phyloP scores from a whole-genome alignment of 92 coral and sea anemone genomes.

The Chrysogorgia sp. region DNA sequence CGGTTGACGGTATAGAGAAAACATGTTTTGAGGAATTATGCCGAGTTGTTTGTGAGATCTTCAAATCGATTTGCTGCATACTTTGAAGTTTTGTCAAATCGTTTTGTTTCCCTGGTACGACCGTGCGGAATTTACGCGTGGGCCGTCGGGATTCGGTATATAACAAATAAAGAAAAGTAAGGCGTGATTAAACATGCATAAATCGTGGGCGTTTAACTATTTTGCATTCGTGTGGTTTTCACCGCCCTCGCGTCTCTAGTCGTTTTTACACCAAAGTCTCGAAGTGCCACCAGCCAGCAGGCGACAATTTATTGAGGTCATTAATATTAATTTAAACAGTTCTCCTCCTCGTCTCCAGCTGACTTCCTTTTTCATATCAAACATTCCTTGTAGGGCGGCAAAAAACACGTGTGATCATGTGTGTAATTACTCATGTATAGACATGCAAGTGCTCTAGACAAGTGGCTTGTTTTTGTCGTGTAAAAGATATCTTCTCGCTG shows the following conservation, averaged over 20 bases:
- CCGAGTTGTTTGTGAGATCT: too few species aligned
- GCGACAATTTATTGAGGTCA: constrained; percentile 17
- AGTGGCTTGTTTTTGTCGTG: too few species aligned
- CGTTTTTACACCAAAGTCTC: neutral
- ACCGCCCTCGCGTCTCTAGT: constrained; percentile 17
- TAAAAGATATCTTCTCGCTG: too few species aligned
- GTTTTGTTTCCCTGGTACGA: neutral
- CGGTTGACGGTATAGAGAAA: too few species aligned
- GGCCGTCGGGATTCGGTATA: neutral
- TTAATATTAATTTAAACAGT: constrained; percentile 5
- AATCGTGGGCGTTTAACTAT: neutral
- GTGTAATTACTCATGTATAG: too few species aligned
- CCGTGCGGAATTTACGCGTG: neutral
- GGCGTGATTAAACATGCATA: constrained; percentile 4
- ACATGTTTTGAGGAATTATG: too few species aligned
- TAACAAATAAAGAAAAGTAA: neutral
- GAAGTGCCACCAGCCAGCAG: neutral
- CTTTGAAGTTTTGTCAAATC: neutral
- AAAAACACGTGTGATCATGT: neutral
- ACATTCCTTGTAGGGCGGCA: neutral
- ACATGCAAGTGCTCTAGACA: too few species aligned
- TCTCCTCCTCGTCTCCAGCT: neutral
- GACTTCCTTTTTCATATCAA: neutral
- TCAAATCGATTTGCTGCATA: neutral
- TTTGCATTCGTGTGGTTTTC: constrained; percentile 2